These are phyloP conservation scores for Sarcophaga bullata DNA, from an alignment of 1,140 invertebrate genomes.

Conservation along the genomic window DNA sequence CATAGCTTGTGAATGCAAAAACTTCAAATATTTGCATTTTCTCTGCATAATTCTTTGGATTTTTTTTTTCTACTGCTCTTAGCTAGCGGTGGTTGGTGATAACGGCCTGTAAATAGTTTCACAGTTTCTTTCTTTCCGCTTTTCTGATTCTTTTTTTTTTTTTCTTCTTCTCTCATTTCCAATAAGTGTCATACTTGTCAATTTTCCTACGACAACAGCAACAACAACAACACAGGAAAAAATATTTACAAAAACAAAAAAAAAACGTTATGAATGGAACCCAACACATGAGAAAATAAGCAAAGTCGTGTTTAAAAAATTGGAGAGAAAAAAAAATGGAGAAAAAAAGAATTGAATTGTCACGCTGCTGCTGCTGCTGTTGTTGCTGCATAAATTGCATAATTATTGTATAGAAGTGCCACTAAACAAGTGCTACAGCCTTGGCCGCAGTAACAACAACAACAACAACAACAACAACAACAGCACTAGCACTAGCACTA, in stretches of 20 bases:
- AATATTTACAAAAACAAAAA: too few relatives aligned
- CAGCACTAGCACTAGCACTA: too few relatives aligned
- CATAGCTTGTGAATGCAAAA: slow-evolving; percentile 1
- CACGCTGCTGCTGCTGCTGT: not conserved
- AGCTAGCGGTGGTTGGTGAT: too few relatives aligned
- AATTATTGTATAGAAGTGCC: slow-evolving; percentile 13
- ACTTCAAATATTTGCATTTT: slow-evolving; percentile 8
- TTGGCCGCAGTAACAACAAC: not conserved
- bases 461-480: too few relatives aligned
- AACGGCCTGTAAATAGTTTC: slow-evolving; percentile 3
- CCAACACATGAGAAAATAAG: not conserved
- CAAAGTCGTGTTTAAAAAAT: not conserved
- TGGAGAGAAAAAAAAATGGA: not conserved
- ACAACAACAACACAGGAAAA: too few relatives aligned
- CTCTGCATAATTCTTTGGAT: not conserved
- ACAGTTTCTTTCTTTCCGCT: not conserved
- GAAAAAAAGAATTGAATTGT: slow-evolving; percentile 29
- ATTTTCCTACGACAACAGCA: not conserved
- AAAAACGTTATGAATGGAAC: not conserved
- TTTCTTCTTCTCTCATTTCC: not conserved
- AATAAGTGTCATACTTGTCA: slow-evolving; percentile 26
- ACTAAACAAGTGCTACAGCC: not conserved
- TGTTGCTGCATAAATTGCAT: slow-evolving; percentile 29
- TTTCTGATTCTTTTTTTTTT: not conserved
- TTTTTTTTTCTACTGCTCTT: not conserved